Evolutionary conservation across 2,113 vertebrate species (phyloP), one percentile per base, ranked within the genome.

Genomic region (Microcebus ravelobensis): DNA sequence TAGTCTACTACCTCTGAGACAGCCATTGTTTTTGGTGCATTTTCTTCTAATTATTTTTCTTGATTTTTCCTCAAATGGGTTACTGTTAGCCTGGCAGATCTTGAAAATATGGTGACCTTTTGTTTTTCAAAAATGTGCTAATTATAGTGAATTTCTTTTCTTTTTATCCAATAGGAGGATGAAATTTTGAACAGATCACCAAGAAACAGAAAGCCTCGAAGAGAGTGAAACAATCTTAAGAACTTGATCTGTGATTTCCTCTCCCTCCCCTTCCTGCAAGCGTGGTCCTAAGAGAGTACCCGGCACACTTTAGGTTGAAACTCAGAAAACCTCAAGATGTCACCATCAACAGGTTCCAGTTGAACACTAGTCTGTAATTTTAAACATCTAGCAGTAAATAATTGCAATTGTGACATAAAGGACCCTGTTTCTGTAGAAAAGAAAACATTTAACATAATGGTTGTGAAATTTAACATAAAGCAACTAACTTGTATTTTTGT

Each of bases 101-200:
- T 70, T 96, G 20, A 55, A 85, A 92, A 81, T 48, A 42, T 67
- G 27, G 34, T 83, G 50, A 90, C 83, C 76, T 79, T 55, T 50
- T 50, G 34, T 77, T 31, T 73, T 73, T 23, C 59, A 74, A n/a
- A 67, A 73, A 83, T 83, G 63, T 84, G 25, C 52, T 97, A 68
- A 85, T 93, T 73, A 79, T 61, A 86, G 31, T 85, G 55, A 90
- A 91, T 77, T 96, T 96, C 20, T 97, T 91, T 18, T 94, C 71
- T 97, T 92, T 92, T 86, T 14, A 83, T 98, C 98, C 98, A 99
- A 97, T 97, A 99, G 98, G 99, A 99, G 95, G 99, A 99, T 1
- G 99, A 99, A 95, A 96, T 99, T 98, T 99, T 99, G 98, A 99
- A 99, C 98, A 99, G 99, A 99, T 99, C 99, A 95, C 99, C 99